Percentiles rank a stretch among this genome's conserved stretches.
Evolutionary conservation across 2,888 invertebrate genomes (phyloP).

Genomic region (Cantharis lateralis): DNA sequence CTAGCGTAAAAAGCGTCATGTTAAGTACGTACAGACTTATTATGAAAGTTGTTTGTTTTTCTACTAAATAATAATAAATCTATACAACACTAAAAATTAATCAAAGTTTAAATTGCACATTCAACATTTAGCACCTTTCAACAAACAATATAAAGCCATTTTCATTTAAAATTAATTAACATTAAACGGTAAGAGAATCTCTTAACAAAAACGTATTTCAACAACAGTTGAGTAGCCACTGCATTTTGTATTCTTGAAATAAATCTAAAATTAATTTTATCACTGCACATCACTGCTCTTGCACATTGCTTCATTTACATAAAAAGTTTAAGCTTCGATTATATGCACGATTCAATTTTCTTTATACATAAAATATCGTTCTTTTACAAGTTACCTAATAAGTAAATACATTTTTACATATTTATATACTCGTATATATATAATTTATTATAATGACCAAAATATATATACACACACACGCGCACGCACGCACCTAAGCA

Average conservation of each 20-base stretch:
- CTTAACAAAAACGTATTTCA: neutral
- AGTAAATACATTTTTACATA: slow-evolving; percentile 30
- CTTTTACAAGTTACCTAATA: slow-evolving; percentile 15
- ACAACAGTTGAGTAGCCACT: neutral
- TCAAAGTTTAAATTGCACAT: neutral
- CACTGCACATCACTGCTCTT: neutral
- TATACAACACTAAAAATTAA: neutral
- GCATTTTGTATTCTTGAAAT: neutral
- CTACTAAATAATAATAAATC: neutral
- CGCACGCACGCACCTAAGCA: neutral
- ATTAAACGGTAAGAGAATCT: neutral
- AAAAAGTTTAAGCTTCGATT: neutral
- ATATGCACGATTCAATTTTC: neutral
- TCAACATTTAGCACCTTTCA: neutral
- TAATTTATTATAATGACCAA: neutral
- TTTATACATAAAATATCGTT: slow-evolving; percentile 31
- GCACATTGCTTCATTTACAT: neutral
- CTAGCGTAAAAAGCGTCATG: neutral
- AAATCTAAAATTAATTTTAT: neutral
- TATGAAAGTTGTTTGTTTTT: neutral
- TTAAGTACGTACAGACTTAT: neutral
- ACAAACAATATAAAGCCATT: neutral
- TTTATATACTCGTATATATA: slow-evolving; percentile 15
- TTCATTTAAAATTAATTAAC: neutral
- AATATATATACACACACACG: neutral